These are phyloP conservation scores for Candidula unifasciata DNA, from an alignment of 2,888 invertebrate genomes.

Conservation along the genomic window DNA sequence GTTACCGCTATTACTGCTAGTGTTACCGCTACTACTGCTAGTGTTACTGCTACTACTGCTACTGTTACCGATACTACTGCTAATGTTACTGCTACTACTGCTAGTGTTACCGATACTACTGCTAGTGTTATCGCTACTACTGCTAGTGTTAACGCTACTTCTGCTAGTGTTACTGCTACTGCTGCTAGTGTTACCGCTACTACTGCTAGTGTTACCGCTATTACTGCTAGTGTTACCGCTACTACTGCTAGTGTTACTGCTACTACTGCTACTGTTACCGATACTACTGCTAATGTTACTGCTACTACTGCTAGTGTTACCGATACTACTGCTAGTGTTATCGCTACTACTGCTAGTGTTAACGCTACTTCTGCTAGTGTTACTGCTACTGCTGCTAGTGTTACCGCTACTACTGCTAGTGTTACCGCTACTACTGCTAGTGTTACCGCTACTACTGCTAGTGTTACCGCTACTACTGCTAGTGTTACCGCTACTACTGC, in stretches of 20 bases:
- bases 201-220: not conserved
- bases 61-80: not conserved
- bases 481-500: not conserved
- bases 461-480: too few species aligned
- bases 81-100: not conserved
- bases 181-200: not conserved
- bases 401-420: not conserved
- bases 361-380: not conserved
- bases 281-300: too few species aligned
- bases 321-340: not conserved
- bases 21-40: not conserved
- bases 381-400: not conserved
- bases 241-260: not conserved
- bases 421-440: not conserved
- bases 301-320: too few species aligned
- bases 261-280: not conserved
- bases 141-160: not conserved
- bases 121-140: not conserved
- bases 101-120: not conserved
- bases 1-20: not conserved
- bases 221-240: not conserved
- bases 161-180: not conserved
- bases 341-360: not conserved
- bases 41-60: constrained; percentile 1
- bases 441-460: not conserved